A percentile compares a stretch with the other conserved stretches of the same genome.
Conservation (phyloP, 2,888 invertebrate genomes). For the Polyommatus icarus region DNA sequence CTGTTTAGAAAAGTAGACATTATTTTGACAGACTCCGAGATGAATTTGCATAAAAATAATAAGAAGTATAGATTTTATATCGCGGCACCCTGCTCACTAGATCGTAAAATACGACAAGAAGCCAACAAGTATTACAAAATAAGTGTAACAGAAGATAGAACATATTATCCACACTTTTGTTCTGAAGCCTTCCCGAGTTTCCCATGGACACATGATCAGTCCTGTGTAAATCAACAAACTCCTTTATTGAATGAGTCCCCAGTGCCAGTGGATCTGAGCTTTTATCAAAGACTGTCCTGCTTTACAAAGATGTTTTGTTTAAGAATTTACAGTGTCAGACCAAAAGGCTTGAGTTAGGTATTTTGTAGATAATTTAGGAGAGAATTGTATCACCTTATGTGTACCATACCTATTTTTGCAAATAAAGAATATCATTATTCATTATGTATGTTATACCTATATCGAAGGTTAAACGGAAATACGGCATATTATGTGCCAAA, state of each 20-base stretch:
- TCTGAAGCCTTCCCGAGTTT: conserved; percentile 86
- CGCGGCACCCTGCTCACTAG: conserved; percentile 85
- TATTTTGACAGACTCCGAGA: conserved; percentile 81
- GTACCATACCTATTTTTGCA: no score
- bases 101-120: conserved; percentile 76
- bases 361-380: not conserved
- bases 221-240: conserved; percentile 51
- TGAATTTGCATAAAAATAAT: conserved; percentile 70
- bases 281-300: conserved; percentile 67
- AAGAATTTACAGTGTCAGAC: conserved; percentile 63
- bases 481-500: no score
- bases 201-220: conserved; percentile 58
- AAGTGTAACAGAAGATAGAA: conserved; percentile 73
- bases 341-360: conserved; percentile 33
- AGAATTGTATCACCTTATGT: no score
- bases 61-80: conserved; percentile 85
- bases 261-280: conserved; percentile 60
- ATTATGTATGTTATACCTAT: no score
- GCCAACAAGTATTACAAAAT: conserved; percentile 67
- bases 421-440: no score
- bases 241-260: conserved; percentile 58
- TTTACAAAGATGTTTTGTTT: conserved; percentile 71
- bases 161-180: conserved; percentile 88
- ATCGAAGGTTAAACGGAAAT: no score
- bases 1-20: conserved; percentile 79